Conservation (phyloP, 1,140 invertebrate genomes). For the Heliconius hewitsoni region DNA sequence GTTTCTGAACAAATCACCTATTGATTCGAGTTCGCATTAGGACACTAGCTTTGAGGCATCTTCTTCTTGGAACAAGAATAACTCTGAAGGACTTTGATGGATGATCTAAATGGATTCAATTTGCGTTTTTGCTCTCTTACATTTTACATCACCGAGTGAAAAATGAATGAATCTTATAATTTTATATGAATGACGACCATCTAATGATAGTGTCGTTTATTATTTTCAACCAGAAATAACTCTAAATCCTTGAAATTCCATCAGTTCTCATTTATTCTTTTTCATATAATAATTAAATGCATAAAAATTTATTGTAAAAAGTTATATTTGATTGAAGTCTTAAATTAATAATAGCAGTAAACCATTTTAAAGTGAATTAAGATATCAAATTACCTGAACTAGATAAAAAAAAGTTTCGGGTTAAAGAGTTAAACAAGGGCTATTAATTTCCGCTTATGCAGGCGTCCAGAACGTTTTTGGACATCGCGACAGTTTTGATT, state of each 20-base stretch:
- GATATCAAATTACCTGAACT: neutral
- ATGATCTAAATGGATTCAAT: conserved; percentile 47
- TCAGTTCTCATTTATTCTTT: no score
- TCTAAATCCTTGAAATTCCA: no score
- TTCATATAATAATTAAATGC: no score
- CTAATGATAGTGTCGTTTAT: conserved; percentile 2
- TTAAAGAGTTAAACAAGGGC: conserved; percentile 37
- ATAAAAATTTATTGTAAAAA: neutral
- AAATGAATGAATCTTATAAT: conserved; percentile 21
- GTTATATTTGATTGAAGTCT: no score
- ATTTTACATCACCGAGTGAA: conserved; percentile 20
- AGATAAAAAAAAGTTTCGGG: conserved; percentile 13
- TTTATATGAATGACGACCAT: conserved; percentile 2
- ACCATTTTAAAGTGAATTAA: neutral
- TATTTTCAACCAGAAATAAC: neutral
- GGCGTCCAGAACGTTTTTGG: conserved; percentile 36
- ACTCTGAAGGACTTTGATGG: conserved; percentile 48
- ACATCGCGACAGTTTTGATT: conserved; percentile 44
- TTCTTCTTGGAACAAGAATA: conserved; percentile 42
- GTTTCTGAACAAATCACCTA: neutral
- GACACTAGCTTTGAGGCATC: neutral
- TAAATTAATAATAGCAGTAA: neutral
- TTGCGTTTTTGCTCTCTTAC: conserved; percentile 39
- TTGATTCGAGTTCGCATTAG: conserved; percentile 5
- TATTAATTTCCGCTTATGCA: conserved; percentile 43